phyloP scores from a whole-genome alignment of 2,797 vertebrate species.

The Malurus splendens region DNA sequence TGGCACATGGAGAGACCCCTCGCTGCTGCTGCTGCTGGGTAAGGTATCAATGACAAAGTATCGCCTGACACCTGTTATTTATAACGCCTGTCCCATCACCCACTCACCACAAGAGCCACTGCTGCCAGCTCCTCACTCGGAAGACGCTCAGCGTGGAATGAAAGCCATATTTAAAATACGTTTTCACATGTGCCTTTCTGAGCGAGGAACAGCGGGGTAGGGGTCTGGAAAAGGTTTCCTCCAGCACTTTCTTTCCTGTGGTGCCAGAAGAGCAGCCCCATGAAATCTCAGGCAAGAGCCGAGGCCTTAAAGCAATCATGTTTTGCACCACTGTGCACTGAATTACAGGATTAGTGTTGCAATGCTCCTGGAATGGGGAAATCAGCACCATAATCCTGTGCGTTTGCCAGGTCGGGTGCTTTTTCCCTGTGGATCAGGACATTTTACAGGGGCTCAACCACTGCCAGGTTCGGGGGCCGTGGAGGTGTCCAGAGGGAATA shows the following conservation, averaged over 20 bases:
- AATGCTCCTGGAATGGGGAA: neutral
- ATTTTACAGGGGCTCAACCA: neutral
- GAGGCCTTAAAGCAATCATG: neutral
- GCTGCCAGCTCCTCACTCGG: slow-evolving; percentile 2
- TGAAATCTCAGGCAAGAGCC: neutral
- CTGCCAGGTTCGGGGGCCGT: fast-evolving
- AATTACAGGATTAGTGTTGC: neutral
- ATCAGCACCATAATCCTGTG: neutral
- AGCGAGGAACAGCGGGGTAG: neutral
- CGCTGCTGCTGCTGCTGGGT: neutral
- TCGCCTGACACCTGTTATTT: slow-evolving; percentile 43
- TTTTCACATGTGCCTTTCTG: neutral
- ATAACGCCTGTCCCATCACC: slow-evolving; percentile 35
- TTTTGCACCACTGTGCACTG: neutral
- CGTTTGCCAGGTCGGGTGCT: neutral
- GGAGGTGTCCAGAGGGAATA: neutral
- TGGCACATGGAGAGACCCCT: neutral
- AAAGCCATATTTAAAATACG: slow-evolving; percentile 30
- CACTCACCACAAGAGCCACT: slow-evolving; percentile 26
- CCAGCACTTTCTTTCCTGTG: neutral
- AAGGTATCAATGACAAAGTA: slow-evolving; percentile 36
- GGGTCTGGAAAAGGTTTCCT: slow-evolving; percentile 12
- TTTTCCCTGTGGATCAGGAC: neutral
- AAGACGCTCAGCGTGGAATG: neutral
- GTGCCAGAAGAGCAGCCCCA: neutral